Percentiles rank a stretch among this genome's conserved stretches.
Evolutionary conservation across 2,888 invertebrate genomes (phyloP).

Genomic region (Gortyna flavago): DNA sequence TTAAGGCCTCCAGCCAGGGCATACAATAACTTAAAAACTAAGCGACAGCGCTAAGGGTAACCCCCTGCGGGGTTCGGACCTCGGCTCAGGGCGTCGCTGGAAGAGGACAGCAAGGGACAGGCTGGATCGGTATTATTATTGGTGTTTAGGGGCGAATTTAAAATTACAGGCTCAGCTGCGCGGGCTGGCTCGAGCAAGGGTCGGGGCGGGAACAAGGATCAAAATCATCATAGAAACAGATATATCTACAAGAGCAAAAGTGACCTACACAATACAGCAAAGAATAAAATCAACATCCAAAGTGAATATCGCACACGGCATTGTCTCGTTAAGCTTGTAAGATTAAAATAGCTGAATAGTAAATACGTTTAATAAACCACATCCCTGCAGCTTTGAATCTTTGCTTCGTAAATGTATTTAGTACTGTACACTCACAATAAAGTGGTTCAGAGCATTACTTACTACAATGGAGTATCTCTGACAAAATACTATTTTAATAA

Average conservation of each 20-base stretch:
- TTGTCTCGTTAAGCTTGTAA: conserved; percentile 55
- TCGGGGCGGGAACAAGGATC: too few relatives aligned
- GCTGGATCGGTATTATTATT: too few relatives aligned
- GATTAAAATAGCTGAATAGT: conserved; percentile 64
- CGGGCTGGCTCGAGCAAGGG: too few relatives aligned
- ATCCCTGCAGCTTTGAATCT: conserved; percentile 38
- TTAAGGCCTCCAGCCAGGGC: too few relatives aligned
- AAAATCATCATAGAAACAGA: background rate
- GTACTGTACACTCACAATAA: conserved; percentile 31
- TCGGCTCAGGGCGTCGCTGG: too few relatives aligned
- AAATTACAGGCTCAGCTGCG: too few relatives aligned
- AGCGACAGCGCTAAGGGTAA: too few relatives aligned
- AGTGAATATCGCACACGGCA: conserved; percentile 37
- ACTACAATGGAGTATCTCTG: conserved; percentile 27
- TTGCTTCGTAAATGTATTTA: conserved; percentile 38
- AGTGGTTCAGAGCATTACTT: conserved; percentile 36
- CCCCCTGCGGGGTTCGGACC: too few relatives aligned
- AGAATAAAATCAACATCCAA: conserved; percentile 26
- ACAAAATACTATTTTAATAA: conserved; percentile 7
- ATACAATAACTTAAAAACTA: too few relatives aligned
- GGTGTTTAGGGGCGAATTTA: too few relatives aligned
- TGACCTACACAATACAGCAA: conserved; percentile 12
- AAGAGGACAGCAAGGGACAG: too few relatives aligned
- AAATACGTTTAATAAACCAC: conserved; percentile 61
- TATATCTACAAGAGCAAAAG: background rate